Evolutionary conservation across 2,797 vertebrate species (phyloP), one percentile per base, ranked within the genome.

Genomic region (Paratrypauchen microcephalus): DNA sequence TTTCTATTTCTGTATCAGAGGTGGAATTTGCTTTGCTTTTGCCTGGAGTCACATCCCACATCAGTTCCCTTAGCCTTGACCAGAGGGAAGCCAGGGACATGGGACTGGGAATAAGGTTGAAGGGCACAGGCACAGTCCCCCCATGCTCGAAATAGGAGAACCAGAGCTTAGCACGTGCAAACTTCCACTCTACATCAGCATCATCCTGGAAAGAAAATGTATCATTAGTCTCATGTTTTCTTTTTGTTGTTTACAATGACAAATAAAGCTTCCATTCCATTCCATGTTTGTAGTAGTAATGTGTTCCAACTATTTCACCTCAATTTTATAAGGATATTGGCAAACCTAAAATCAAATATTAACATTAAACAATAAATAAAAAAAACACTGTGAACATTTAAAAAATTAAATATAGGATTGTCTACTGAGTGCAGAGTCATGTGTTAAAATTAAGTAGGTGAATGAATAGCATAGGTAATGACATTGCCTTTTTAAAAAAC

Each of bases 151-250:
- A 98, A 84, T 99, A 99, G 0, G 96, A 97, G 59, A 99, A 90
- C 97, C 97, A 99, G 23, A 99, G 95, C 71, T 98, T 99, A 1
- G 97, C 95, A 68, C 97, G 90, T 23, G 97, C 97, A 73, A 99
- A 99, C 84, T 98, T 98, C 97, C 97, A 99, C 75, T 99, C 97
- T 2, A 98, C 97, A 21, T 98, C 97, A 59, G 96, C 93, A 80
- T 99, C 97, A 71, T 96, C 95, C 97, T 99, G 86, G 65, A 74
- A 5, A 63, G 13, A 64, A 30, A 21, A 45, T 8, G 28, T 5
- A 59, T 19, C 5, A 58, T 58, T 26, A 63, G 18, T 36, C 18
- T 23, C 11, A 16, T 62, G n/a, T n/a, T n/a, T n/a, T n/a, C n/a
- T n/a, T n/a, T n/a, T n/a, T n/a, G n/a, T n/a, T n/a, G n/a, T n/a